Evolutionary conservation across 2,797 vertebrate species (phyloP).

Genomic region (Neostethus bicornis): DNA sequence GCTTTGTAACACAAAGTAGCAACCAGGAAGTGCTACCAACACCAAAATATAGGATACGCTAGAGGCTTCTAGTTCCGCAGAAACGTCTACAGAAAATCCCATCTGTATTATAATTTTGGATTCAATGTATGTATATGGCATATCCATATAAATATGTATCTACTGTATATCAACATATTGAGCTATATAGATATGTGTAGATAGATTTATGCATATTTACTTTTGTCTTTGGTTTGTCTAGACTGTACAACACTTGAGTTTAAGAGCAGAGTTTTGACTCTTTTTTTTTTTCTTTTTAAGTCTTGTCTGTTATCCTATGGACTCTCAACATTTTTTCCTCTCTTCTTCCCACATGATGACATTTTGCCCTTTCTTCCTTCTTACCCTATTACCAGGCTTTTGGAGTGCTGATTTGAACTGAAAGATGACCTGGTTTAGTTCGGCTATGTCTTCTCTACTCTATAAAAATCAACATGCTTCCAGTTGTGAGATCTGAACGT

Average conservation of each 20-base stretch:
- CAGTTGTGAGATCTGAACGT: conserved; percentile 74
- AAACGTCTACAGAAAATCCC: too few relatives aligned
- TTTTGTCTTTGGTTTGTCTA: conserved; percentile 12
- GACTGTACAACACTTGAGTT: conserved; percentile 14
- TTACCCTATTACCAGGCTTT: conserved; percentile 60
- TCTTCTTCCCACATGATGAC: conserved; percentile 39
- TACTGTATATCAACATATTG: too few relatives aligned
- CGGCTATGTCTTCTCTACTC: conserved; percentile 71
- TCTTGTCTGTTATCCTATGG: conserved; percentile 41
- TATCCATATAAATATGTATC: too few relatives aligned
- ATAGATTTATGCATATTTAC: too few relatives aligned
- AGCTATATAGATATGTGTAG: too few relatives aligned
- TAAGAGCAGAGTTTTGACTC: conserved; percentile 25
- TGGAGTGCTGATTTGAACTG: conserved; percentile 77
- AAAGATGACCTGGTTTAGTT: conserved; percentile 77
- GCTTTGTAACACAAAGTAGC: too few relatives aligned
- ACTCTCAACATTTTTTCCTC: conserved; percentile 41
- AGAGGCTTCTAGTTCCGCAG: too few relatives aligned
- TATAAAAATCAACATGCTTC: conserved; percentile 83
- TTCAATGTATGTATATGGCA: too few relatives aligned
- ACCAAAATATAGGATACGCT: too few relatives aligned
- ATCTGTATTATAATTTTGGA: too few relatives aligned
- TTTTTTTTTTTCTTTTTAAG: conserved; percentile 11
- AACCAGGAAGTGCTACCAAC: too few relatives aligned
- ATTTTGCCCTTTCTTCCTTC: conserved; percentile 54